A percentile compares a stretch with the other conserved stretches of the same genome.
phyloP scores from a whole-genome alignment of 1,140 invertebrate genomes.

The Gryon sp. region DNA sequence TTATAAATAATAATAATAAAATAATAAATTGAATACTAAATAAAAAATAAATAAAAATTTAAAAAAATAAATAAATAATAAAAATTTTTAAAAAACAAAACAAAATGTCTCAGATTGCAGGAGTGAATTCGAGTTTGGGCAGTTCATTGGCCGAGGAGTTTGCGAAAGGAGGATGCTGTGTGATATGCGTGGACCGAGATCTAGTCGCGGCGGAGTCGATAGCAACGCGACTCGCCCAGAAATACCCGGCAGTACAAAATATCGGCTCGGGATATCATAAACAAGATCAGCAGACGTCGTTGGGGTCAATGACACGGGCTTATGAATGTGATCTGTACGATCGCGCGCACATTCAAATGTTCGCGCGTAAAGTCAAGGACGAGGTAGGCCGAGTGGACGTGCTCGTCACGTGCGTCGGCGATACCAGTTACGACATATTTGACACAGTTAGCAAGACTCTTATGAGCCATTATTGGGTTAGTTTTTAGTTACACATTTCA shows the following conservation, averaged over 20 bases:
- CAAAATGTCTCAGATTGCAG: constrained; percentile 68
- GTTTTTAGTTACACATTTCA: constrained; percentile 16
- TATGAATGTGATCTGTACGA: constrained; percentile 72
- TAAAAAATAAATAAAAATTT: too few species aligned
- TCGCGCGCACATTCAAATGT: constrained; percentile 61
- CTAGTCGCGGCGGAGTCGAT: constrained; percentile 59
- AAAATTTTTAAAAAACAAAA: neutral
- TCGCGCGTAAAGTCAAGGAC: constrained; percentile 68
- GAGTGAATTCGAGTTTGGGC: constrained; percentile 71
- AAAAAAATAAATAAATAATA: too few species aligned
- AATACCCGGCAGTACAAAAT: constrained; percentile 48
- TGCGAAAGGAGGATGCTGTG: constrained; percentile 69
- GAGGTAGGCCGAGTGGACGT: constrained; percentile 74
- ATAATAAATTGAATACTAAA: too few species aligned
- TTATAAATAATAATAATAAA: too few species aligned
- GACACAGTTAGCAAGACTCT: constrained; percentile 69
- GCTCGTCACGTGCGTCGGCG: constrained; percentile 73
- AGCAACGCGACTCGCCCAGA: constrained; percentile 46
- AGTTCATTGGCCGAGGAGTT: constrained; percentile 73
- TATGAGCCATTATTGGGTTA: constrained; percentile 77
- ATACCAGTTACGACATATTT: constrained; percentile 64
- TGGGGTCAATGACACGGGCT: constrained; percentile 41
- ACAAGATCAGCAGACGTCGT: constrained; percentile 9
- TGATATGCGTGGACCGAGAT: constrained; percentile 73
- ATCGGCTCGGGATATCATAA: constrained; percentile 54